Percentiles rank a stretch among this genome's conserved stretches.
phyloP scores from a whole-genome alignment of 37 sponge, comb jelly and placozoan genomes.

The Geodia barretti region DNA sequence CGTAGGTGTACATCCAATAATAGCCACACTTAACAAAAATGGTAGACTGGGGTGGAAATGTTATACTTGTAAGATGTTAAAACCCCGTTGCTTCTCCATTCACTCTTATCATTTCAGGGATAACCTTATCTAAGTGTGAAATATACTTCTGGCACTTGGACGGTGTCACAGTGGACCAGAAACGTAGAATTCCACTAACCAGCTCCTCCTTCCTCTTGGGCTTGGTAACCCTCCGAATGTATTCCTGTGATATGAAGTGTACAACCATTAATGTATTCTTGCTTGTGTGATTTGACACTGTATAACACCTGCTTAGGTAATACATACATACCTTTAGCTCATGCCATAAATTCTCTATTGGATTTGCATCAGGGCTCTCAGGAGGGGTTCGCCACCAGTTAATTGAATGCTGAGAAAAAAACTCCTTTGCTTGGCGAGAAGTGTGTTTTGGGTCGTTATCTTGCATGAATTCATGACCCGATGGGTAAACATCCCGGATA shows the following conservation, averaged over 20 bases:
- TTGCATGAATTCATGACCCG: conserved; percentile 21
- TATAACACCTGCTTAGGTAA: no score
- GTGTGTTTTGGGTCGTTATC: conserved; percentile 32
- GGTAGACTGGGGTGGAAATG: no score
- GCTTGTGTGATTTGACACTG: no score
- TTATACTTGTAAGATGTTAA: no score
- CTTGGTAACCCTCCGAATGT: background rate
- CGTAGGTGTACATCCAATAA: no score
- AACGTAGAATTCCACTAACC: background rate
- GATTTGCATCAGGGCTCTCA: conserved; percentile 14
- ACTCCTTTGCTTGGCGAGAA: conserved; percentile 5
- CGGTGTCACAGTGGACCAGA: background rate
- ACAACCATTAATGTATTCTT: no score
- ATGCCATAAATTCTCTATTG: conserved; percentile 40
- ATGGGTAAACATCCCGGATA: conserved; percentile 1
- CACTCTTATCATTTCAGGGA: background rate
- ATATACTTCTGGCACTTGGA: background rate
- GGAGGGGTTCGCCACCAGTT: conserved; percentile 32
- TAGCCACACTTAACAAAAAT: no score
- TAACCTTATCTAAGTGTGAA: background rate
- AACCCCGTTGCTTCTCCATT: background rate
- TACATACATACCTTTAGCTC: conserved; percentile 10
- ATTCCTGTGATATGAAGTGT: no score
- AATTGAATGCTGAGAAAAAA: background rate
- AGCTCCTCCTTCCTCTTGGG: background rate